Percentiles rank a stretch among this genome's conserved stretches.
Evolutionary conservation across 2,888 invertebrate species (phyloP).

Genomic region (Holacanthella duospinosa): DNA sequence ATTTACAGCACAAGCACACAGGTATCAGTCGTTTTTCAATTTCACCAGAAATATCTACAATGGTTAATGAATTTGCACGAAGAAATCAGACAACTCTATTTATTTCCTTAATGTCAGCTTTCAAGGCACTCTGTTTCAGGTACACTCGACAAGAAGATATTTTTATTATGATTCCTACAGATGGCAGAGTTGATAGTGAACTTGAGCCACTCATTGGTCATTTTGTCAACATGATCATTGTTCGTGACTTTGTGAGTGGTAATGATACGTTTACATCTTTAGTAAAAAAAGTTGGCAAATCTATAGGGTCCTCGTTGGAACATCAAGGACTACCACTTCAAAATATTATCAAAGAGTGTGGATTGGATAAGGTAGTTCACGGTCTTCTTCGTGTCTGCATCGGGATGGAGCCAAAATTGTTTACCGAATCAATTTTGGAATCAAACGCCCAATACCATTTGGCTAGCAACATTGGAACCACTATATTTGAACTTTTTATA

Average conservation of each 20-base stretch:
- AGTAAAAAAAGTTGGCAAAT: neutral
- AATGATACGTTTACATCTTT: neutral
- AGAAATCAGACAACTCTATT: neutral
- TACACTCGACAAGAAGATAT: neutral
- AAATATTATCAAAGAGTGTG: neutral
- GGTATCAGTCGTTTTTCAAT: neutral
- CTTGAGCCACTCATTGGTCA: neutral
- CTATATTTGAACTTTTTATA: neutral
- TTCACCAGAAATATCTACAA: neutral
- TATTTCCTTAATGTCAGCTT: neutral
- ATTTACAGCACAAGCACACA: too few relatives aligned
- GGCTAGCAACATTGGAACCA: neutral
- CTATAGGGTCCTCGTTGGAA: neutral
- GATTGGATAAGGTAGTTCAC: neutral
- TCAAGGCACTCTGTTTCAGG: neutral
- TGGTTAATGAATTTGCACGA: neutral
- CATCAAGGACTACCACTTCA: constrained; percentile 1
- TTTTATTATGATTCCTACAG: neutral
- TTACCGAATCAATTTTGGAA: neutral
- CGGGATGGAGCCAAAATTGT: neutral
- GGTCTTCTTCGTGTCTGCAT: neutral
- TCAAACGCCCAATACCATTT: neutral
- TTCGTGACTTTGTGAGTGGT: neutral
- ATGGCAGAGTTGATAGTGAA: neutral
- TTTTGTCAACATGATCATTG: neutral